These are phyloP conservation scores for Mixornis gularis DNA, from an alignment of 2,113 vertebrate species.

Conservation along the genomic window DNA sequence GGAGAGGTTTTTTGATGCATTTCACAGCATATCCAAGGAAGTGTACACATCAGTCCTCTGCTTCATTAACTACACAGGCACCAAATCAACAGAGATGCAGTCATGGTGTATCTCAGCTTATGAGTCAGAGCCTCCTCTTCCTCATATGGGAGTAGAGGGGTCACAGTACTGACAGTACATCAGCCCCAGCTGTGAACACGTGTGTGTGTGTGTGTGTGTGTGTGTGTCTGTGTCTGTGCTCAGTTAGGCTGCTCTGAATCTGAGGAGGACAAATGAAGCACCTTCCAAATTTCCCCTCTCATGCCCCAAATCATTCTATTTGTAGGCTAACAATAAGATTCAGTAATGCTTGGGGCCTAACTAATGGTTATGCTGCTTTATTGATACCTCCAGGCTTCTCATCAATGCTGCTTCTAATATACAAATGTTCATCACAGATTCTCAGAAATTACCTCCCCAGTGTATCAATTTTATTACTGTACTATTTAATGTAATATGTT, in stretches of 20 bases:
- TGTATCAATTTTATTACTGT: neutral
- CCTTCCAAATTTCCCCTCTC: neutral
- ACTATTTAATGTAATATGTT: neutral
- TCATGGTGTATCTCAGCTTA: neutral
- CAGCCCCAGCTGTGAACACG: neutral
- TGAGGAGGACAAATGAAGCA: neutral
- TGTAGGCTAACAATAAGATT: neutral
- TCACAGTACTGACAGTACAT: neutral
- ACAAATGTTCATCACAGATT: neutral
- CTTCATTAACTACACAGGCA: neutral
- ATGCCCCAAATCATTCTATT: neutral
- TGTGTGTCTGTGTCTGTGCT: neutral
- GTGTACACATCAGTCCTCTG: neutral
- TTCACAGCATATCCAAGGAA: neutral
- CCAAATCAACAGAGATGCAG: neutral
- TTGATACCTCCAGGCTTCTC: neutral
- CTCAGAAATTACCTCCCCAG: neutral
- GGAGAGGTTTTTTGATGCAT: neutral
- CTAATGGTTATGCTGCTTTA: neutral
- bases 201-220: accelerated
- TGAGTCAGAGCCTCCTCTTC: neutral
- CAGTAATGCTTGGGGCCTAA: neutral
- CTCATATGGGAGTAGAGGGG: neutral
- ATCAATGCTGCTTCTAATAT: neutral
- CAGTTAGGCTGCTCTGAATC: neutral